Evolutionary conservation across 2,113 vertebrate genomes (phyloP).

Genomic region (Pluvianellus socialis): DNA sequence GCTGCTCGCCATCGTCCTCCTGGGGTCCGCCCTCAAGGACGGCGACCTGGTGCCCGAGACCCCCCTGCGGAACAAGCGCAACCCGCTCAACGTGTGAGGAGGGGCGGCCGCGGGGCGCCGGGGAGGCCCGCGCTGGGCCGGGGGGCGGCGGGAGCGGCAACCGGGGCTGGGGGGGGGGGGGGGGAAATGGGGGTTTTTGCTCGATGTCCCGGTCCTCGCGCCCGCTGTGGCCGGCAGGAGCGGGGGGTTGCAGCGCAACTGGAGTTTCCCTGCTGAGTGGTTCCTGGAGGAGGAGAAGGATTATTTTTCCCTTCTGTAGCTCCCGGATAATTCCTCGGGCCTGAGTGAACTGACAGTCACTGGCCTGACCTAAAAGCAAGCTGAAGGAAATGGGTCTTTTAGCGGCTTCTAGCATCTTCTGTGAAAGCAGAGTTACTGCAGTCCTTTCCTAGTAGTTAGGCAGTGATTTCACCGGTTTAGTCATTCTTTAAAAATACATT

Average conservation of each 20-base stretch:
- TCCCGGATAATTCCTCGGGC: fast-evolving
- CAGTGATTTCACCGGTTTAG: neutral
- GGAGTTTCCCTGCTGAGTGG: neutral
- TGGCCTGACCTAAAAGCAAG: neutral
- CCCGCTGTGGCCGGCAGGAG: fast-evolving
- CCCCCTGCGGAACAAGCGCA: conserved; percentile 82
- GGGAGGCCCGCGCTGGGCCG: neutral
- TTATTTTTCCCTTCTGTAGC: fast-evolving
- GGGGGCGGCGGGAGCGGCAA: neutral
- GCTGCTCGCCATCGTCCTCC: conserved; percentile 71
- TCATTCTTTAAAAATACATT: neutral
- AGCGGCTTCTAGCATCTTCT: fast-evolving
- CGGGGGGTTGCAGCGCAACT: fast-evolving
- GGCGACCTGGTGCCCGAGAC: conserved; percentile 75
- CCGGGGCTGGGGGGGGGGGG: neutral
- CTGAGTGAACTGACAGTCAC: too few species aligned
- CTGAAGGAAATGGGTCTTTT: neutral
- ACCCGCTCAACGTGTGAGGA: conserved; percentile 88
- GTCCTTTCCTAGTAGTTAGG: neutral
- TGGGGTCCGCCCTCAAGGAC: conserved; percentile 83
- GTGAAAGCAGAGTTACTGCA: neutral
- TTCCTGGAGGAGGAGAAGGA: too few species aligned
- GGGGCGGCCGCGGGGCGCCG: neutral
- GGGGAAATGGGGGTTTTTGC: too few species aligned
- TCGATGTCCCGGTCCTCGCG: fast-evolving